phyloP scores from a whole-genome alignment of 2,797 vertebrate genomes.

The Peromyscus eremicus region DNA sequence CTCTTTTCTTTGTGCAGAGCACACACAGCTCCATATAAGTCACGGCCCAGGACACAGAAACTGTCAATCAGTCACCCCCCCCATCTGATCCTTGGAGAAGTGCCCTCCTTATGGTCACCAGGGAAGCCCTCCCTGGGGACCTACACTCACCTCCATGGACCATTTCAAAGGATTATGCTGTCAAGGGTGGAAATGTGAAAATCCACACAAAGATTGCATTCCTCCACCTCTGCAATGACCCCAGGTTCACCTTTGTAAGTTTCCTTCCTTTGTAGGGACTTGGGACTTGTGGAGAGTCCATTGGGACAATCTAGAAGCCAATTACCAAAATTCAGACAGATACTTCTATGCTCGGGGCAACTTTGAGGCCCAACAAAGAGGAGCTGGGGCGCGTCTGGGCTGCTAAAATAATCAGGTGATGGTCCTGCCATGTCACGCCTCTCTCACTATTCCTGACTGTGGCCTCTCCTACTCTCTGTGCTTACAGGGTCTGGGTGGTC shows the following conservation, averaged over 20 bases:
- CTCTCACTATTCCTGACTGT: neutral
- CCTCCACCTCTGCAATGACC: neutral
- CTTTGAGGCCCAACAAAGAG: constrained; percentile 59
- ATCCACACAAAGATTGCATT: neutral
- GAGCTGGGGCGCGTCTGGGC: constrained; percentile 69
- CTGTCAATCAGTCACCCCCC: too few species aligned
- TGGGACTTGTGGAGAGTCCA: constrained; percentile 77
- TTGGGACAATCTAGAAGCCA: constrained; percentile 71
- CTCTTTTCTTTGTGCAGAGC: neutral
- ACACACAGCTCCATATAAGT: neutral
- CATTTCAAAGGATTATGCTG: neutral
- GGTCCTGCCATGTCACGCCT: neutral
- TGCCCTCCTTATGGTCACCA: too few species aligned
- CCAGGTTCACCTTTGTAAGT: neutral
- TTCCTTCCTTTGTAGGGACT: constrained; percentile 44
- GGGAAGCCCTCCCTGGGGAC: neutral
- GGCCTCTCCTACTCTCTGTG: rapidly evolving
- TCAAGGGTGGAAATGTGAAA: too few species aligned
- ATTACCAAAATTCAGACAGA: constrained; percentile 69
- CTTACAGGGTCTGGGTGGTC: neutral
- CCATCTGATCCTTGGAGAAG: too few species aligned
- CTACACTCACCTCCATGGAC: too few species aligned
- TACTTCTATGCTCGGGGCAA: constrained; percentile 79
- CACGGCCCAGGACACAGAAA: too few species aligned
- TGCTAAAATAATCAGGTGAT: constrained; percentile 74